phyloP scores from a whole-genome alignment of 2,888 invertebrate species.

The Drosophila cracens region DNA sequence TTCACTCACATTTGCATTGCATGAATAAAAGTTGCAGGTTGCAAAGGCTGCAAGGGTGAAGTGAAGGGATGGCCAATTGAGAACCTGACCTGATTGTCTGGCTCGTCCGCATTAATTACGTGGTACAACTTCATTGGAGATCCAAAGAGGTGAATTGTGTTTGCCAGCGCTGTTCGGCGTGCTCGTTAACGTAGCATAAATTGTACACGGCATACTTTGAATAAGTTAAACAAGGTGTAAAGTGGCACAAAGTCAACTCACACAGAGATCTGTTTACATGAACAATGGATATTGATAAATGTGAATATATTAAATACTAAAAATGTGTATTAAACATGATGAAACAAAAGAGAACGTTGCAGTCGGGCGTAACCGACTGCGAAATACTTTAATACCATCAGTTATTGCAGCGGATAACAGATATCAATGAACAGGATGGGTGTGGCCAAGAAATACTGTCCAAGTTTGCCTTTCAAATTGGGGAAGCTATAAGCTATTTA shows the following conservation, averaged over 20 bases:
- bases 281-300: neutral
- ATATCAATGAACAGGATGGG: no score
- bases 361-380: no score
- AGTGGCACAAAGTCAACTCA: constrained; percentile 30
- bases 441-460: no score
- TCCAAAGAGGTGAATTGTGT: constrained; percentile 12
- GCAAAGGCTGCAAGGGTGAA: neutral
- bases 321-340: no score
- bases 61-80: constrained; percentile 3
- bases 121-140: constrained; percentile 47
- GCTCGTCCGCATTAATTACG: constrained; percentile 61
- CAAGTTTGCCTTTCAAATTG: no score
- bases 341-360: no score
- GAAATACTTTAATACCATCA: no score
- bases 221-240: constrained; percentile 40
- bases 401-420: no score
- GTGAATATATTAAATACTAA: neutral
- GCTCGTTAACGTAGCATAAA: constrained; percentile 49
- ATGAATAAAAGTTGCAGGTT: constrained; percentile 30
- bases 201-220: constrained; percentile 47
- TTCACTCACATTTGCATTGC: constrained; percentile 44
- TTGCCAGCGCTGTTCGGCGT: constrained; percentile 4
- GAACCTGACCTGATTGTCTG: constrained; percentile 41
- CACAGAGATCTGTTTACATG: constrained; percentile 14
- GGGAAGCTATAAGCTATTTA: no score